These are phyloP conservation scores for Pelmatolapia mariae DNA, from an alignment of 2,113 vertebrate species.

Conservation along the genomic window DNA sequence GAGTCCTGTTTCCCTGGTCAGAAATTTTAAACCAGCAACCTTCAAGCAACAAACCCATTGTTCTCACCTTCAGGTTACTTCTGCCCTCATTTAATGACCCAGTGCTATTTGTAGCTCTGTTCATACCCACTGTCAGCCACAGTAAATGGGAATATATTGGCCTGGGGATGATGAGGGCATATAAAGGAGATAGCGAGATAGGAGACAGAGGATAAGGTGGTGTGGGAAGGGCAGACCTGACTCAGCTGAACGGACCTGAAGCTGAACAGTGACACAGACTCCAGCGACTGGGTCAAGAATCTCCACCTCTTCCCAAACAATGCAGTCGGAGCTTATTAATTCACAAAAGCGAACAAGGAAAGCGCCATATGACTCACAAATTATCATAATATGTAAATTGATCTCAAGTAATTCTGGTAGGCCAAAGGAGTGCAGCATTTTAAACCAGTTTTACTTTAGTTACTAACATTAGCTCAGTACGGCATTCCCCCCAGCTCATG, in stretches of 20 bases:
- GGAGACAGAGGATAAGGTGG: neutral
- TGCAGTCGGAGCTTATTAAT: neutral
- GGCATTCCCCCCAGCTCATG: neutral
- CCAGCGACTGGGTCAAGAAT: conserved; percentile 26
- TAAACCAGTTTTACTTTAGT: conserved; percentile 2
- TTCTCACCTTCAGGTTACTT: neutral
- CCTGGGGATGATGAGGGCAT: conserved; percentile 22
- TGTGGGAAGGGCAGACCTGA: conserved; percentile 8
- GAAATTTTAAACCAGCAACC: conserved; percentile 17
- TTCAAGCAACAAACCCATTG: neutral
- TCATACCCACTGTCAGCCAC: conserved; percentile 14
- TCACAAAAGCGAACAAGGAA: neutral
- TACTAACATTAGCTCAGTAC: conserved; percentile 7
- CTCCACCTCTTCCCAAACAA: neutral
- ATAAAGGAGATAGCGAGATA: neutral
- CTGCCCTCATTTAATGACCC: conserved; percentile 3
- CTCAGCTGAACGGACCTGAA: conserved; percentile 24
- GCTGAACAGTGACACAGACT: neutral
- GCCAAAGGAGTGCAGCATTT: neutral
- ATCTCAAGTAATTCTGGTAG: conserved; percentile 9
- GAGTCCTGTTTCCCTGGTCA: neutral
- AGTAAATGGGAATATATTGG: conserved; percentile 37
- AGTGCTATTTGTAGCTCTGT: conserved; percentile 14
- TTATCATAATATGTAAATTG: conserved; percentile 36
- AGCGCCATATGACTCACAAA: neutral